Evolutionary conservation across 2,113 vertebrate species (phyloP), one percentile per base, ranked within the genome.

Genomic region (Lampris incognitus): DNA sequence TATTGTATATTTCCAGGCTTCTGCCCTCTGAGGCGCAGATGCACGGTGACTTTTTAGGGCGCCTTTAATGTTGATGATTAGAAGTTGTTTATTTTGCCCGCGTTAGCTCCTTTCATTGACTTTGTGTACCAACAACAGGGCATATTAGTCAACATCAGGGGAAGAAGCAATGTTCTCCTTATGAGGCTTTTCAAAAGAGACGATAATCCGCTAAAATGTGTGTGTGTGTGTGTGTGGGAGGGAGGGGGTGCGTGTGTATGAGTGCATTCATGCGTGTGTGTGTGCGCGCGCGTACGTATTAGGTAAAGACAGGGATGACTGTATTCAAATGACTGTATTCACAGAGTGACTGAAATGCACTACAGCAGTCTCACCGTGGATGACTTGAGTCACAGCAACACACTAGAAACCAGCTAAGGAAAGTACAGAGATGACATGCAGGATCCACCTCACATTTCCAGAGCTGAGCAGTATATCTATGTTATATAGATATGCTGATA

Each of bases 61-160:
- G 84, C 57, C 62, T 87, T 85, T 87, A 85, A 82, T 44, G 44
- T n/a, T n/a, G 65, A 79, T 89, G 79, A 81, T 87, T 88, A 71
- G 72, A 6, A 64, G 71, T 50, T 81, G 74, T 82, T 87, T 88
- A 72, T 89, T 86, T 77, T 74, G 81, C 80, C 63, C 4, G 58
- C 56, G 48, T 75, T 74, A 6, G 69, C 76, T 39, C 64, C 82
- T 67, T 65, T 62, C 60, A 88, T 81, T 79, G 84, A 87, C 77
- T 87, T 87, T 85, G 79, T 81, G 84, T 85, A 56, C 80, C 83
- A 72, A 69, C 61, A 72, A 72, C 72, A 52, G 81, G 86, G 63
- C 86, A 86, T 89, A 91, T 84, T 86, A 82, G 81, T 90, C 88
- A 89, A 78, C 77, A 78, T 75, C 67, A 66, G 72, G 74, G 52